Conservation (phyloP, 2,113 vertebrate species). For the Podiceps cristatus region DNA sequence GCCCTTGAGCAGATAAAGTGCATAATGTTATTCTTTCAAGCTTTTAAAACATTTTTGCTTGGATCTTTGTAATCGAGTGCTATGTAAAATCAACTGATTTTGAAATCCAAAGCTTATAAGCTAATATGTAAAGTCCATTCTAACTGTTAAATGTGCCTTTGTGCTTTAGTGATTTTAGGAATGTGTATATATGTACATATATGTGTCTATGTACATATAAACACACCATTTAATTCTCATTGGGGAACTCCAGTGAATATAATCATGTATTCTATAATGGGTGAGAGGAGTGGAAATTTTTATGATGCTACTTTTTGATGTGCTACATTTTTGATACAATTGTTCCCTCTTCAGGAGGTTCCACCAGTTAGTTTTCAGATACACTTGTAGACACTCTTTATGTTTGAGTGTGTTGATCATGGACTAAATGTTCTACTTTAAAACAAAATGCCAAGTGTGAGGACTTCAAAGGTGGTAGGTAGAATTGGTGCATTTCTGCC, state of each 20-base stretch:
- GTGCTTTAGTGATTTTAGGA: not conserved
- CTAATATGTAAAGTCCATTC: not conserved
- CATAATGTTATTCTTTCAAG: not conserved
- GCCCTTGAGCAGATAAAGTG: not conserved
- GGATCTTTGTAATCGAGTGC: not conserved
- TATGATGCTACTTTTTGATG: not conserved
- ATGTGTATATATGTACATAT: rapidly evolving
- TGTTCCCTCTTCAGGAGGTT: not conserved
- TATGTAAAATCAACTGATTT: not conserved
- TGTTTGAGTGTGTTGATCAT: not conserved
- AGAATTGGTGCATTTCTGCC: not conserved
- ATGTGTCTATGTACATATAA: no score
- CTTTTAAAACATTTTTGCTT: not conserved
- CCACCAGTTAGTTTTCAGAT: not conserved
- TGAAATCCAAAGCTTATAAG: not conserved
- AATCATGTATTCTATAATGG: not conserved
- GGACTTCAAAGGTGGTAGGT: not conserved
- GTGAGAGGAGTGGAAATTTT: not conserved
- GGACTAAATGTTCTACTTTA: not conserved
- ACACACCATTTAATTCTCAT: not conserved
- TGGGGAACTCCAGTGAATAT: not conserved
- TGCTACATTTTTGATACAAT: not conserved
- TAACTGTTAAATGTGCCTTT: not conserved
- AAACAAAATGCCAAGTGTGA: not conserved
- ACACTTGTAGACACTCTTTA: not conserved